Conservation (phyloP, 53 echinoderm and acorn worm genomes). For the Temnopleurus reevesii region DNA sequence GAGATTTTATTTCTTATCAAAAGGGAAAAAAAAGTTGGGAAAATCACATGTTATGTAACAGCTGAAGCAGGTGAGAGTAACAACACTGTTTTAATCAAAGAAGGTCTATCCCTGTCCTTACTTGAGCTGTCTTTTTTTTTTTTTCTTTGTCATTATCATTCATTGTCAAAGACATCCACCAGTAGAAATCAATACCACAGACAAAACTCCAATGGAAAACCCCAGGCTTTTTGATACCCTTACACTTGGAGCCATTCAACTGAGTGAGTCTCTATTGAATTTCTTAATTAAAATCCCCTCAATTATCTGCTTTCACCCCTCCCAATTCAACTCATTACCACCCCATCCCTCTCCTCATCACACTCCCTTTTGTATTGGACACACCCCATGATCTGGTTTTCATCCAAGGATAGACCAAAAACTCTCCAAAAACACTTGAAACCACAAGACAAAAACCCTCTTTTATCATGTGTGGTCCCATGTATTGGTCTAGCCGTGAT, state of each 20-base stretch:
- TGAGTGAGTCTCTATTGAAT: not conserved
- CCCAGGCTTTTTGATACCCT: not conserved
- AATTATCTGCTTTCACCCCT: not conserved
- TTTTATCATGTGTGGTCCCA: slow-evolving; percentile 2
- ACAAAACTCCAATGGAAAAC: not conserved
- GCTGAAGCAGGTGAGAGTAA: no score
- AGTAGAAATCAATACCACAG: not conserved
- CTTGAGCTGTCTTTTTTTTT: not conserved
- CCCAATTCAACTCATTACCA: not conserved
- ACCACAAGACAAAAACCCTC: not conserved
- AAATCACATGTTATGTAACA: no score
- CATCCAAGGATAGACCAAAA: not conserved
- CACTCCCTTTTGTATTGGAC: no score
- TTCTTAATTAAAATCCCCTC: not conserved
- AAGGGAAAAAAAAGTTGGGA: no score
- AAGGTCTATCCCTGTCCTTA: not conserved
- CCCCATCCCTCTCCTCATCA: not conserved
- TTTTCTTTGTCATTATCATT: not conserved
- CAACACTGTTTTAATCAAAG: no score
- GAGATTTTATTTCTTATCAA: no score
- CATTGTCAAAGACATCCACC: no score
- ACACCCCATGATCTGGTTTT: not conserved
- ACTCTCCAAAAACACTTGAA: not conserved
- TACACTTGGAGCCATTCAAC: no score
- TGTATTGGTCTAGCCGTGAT: not conserved